phyloP scores from a whole-genome alignment of 2,113 vertebrate genomes.

The Oncorhynchus gorbuscha region DNA sequence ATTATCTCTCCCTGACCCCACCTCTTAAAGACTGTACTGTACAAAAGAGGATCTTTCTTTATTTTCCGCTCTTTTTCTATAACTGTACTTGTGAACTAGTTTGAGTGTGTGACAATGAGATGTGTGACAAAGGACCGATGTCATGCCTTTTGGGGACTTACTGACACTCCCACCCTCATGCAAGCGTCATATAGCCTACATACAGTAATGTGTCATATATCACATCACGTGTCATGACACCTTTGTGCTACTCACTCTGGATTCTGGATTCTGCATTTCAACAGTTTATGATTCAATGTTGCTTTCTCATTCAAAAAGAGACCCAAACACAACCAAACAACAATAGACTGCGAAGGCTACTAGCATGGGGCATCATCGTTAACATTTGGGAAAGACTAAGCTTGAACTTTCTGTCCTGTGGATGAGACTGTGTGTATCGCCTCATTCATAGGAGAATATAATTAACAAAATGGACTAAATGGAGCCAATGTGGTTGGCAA shows the following conservation, averaged over 20 bases:
- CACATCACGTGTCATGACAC: background rate
- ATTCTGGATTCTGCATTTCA: constrained; percentile 16
- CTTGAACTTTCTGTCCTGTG: constrained; percentile 29
- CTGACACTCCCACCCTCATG: constrained; percentile 1
- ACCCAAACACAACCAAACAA: background rate
- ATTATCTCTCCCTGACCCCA: constrained; percentile 37
- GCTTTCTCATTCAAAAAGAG: background rate
- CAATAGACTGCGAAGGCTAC: background rate
- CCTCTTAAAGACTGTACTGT: constrained; percentile 68
- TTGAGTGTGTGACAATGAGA: constrained; percentile 52
- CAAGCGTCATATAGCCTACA: constrained; percentile 1
- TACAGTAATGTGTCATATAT: too few relatives aligned
- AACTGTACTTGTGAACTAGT: background rate
- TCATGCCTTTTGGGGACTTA: constrained; percentile 43
- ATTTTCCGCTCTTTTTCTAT: constrained; percentile 15
- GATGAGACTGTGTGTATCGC: constrained; percentile 17
- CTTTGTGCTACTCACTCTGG: constrained; percentile 4
- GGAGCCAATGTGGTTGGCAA: constrained; percentile 44
- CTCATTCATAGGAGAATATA: constrained; percentile 27
- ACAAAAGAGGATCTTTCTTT: constrained; percentile 43
- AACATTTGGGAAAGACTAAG: constrained; percentile 24
- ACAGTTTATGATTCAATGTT: background rate
- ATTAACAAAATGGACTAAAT: constrained; percentile 12
- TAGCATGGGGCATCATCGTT: constrained; percentile 20
- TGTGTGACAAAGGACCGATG: background rate